Conservation (phyloP, 2,797 vertebrate species). For the Enteromius argenteus region DNA sequence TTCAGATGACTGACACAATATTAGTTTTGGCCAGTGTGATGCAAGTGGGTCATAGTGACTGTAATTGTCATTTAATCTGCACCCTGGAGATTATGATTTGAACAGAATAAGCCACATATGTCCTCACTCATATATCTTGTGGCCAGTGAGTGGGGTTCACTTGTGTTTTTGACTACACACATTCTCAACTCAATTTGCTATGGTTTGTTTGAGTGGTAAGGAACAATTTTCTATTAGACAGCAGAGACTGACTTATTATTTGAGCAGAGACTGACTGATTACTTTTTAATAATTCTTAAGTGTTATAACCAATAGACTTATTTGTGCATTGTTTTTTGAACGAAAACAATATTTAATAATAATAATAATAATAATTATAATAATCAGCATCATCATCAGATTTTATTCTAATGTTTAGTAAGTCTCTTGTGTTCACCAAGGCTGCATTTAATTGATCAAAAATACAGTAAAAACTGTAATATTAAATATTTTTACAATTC, state of each 20-base stretch:
- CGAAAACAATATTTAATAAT: background rate
- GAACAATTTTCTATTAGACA: no score
- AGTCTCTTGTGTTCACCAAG: background rate
- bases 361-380: background rate
- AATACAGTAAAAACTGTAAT: background rate
- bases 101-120: slow-evolving; percentile 6
- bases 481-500: background rate
- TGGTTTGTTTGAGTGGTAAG: slow-evolving; percentile 1
- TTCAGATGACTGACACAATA: slow-evolving; percentile 11
- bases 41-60: background rate
- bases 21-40: background rate
- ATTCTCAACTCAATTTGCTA: slow-evolving; percentile 13
- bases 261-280: no score
- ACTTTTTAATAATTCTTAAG: background rate
- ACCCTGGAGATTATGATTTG: slow-evolving; percentile 13
- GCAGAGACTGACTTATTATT: background rate
- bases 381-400: background rate
- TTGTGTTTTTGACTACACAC: slow-evolving; percentile 17
- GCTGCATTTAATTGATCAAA: background rate
- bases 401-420: background rate
- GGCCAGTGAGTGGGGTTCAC: background rate
- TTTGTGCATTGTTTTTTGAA: background rate
- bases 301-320: background rate
- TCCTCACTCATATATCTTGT: background rate
- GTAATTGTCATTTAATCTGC: slow-evolving; percentile 17